These are phyloP conservation scores for Pantala flavescens DNA, from an alignment of 1,140 invertebrate species.

Conservation along the genomic window DNA sequence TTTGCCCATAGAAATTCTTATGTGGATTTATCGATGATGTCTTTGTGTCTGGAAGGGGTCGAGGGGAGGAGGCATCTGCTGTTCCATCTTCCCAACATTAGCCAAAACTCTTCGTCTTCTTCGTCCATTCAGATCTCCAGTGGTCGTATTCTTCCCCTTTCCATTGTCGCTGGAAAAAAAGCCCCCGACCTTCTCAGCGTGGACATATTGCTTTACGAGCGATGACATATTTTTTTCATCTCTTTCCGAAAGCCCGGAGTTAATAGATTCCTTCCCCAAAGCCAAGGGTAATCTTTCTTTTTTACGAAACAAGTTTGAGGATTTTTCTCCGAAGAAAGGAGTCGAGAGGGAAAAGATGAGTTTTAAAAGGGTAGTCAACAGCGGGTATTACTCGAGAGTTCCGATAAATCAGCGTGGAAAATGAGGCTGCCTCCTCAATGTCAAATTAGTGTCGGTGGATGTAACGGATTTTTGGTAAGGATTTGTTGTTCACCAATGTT, in stretches of 20 bases:
- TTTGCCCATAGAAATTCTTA: constrained; percentile 10
- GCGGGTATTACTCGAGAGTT: no score
- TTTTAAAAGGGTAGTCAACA: no score
- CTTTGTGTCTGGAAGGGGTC: background rate
- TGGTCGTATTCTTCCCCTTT: background rate
- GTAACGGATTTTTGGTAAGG: no score
- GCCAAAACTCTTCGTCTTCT: background rate
- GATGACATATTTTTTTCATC: background rate
- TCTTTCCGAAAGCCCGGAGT: background rate
- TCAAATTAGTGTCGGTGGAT: no score
- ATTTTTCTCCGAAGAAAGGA: no score
- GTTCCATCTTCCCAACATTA: background rate
- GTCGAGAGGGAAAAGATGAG: no score
- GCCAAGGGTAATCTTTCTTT: no score
- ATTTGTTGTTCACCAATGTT: no score
- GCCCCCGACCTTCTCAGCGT: background rate
- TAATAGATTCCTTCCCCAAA: background rate
- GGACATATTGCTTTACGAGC: background rate
- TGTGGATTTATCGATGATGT: background rate
- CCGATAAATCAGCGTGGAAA: no score
- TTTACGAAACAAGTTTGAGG: no score
- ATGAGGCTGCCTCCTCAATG: no score
- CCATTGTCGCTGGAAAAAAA: background rate
- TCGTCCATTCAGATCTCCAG: background rate
- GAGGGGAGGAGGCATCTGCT: background rate